Conservation (phyloP, 1,140 invertebrate species). For the Drosophila micromelanica region DNA sequence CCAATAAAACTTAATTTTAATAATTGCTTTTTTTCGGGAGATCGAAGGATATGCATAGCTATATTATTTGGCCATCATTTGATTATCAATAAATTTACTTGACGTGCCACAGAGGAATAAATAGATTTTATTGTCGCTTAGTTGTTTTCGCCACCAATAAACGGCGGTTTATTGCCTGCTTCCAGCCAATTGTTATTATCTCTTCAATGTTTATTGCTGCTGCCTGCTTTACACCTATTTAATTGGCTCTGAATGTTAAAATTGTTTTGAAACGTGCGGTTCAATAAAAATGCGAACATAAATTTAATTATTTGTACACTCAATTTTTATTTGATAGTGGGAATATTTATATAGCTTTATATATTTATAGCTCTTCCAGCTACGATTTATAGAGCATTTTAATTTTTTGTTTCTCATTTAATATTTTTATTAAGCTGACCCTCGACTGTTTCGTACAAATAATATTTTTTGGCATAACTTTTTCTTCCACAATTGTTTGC, state of each 20-base stretch:
- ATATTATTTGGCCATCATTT: not conserved
- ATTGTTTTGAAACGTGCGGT: not conserved
- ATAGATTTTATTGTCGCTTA: conserved; percentile 15
- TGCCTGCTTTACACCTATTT: not conserved
- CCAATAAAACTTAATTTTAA: conserved; percentile 51
- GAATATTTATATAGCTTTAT: not conserved
- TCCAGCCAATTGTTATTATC: conserved; percentile 44
- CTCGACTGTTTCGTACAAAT: no score
- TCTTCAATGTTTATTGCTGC: conserved; percentile 46
- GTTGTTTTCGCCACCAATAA: not conserved
- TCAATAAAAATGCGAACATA: not conserved
- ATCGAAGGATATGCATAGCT: not conserved
- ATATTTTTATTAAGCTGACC: no score
- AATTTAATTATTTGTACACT: no score
- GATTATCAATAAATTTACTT: not conserved
- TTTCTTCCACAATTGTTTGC: no score
- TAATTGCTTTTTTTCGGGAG: conserved; percentile 28
- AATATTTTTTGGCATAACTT: no score
- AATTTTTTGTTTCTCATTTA: no score
- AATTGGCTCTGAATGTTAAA: conserved; percentile 14
- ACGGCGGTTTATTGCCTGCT: conserved; percentile 22
- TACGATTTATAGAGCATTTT: no score
- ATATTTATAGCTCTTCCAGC: no score
- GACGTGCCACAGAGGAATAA: conserved; percentile 1
- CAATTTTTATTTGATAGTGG: no score